These are phyloP conservation scores for Intellagama lesueurii DNA, from an alignment of 2,797 vertebrate species.

Conservation along the genomic window DNA sequence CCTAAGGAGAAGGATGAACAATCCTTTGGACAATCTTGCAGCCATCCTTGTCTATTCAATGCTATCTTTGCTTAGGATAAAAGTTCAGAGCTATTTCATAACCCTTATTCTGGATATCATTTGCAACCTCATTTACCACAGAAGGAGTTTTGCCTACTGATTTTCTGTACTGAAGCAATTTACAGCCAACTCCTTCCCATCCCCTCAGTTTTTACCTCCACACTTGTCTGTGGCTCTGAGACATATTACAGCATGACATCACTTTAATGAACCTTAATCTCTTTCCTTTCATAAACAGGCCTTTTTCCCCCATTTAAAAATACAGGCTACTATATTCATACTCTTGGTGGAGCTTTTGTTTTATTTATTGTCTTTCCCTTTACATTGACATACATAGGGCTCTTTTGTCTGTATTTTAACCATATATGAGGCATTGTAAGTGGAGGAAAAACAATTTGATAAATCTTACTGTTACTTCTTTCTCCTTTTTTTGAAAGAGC, in stretches of 20 bases:
- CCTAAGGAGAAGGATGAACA: slow-evolving; percentile 23
- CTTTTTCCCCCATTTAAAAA: slow-evolving; percentile 15
- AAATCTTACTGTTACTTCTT: slow-evolving; percentile 45
- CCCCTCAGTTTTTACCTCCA: not conserved
- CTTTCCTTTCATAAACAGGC: slow-evolving; percentile 35
- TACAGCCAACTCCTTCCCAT: not conserved
- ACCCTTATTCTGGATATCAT: slow-evolving; percentile 43
- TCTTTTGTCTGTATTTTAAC: slow-evolving; percentile 61
- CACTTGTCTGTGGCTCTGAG: slow-evolving; percentile 37
- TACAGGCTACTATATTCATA: slow-evolving; percentile 52
- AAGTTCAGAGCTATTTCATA: slow-evolving; percentile 39
- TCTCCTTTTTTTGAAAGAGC: slow-evolving; percentile 18
- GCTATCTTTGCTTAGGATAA: slow-evolving; percentile 32
- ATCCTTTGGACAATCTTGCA: slow-evolving; percentile 15
- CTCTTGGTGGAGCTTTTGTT: slow-evolving; percentile 72
- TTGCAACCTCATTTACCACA: slow-evolving; percentile 52
- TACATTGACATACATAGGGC: not conserved
- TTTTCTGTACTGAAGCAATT: slow-evolving; percentile 20
- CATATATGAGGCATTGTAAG: slow-evolving; percentile 48
- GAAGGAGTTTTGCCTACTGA: slow-evolving; percentile 32
- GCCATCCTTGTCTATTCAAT: not conserved
- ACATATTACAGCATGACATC: slow-evolving; percentile 39
- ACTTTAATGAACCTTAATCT: slow-evolving; percentile 49
- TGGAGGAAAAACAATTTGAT: slow-evolving; percentile 58
- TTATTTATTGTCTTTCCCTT: slow-evolving; percentile 62